Conservation (phyloP, 2,888 invertebrate species). For the Dioctria linearis region DNA sequence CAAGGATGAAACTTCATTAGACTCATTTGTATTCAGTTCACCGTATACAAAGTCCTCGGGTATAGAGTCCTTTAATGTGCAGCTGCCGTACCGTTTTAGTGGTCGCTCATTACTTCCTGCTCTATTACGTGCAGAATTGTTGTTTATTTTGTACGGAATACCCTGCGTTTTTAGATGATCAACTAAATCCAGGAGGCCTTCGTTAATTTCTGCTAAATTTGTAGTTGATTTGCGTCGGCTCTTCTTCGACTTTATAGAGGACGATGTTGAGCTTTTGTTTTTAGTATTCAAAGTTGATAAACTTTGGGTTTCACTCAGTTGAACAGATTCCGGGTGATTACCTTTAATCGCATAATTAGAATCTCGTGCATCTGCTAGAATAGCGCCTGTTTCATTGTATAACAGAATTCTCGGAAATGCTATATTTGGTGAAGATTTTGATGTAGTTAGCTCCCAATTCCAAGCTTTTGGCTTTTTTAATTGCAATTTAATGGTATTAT, state of each 20-base stretch:
- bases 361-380: slow-evolving; percentile 71
- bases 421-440: slow-evolving; percentile 74
- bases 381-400: slow-evolving; percentile 72
- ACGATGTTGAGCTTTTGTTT: not conserved
- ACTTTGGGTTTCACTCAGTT: slow-evolving; percentile 45
- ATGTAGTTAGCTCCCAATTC: slow-evolving; percentile 76
- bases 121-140: not conserved
- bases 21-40: slow-evolving; percentile 39
- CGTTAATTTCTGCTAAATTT: slow-evolving; percentile 52
- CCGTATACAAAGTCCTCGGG: slow-evolving; percentile 16
- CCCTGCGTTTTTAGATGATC: slow-evolving; percentile 55
- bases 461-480: slow-evolving; percentile 74
- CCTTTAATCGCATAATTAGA: slow-evolving; percentile 61
- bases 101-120: slow-evolving; percentile 43
- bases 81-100: slow-evolving; percentile 42
- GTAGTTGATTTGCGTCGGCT: slow-evolving; percentile 51
- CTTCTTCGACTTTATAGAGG: slow-evolving; percentile 35
- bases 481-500: slow-evolving; percentile 72
- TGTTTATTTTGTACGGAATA: slow-evolving; percentile 42
- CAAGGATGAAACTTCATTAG: slow-evolving; percentile 22
- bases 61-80: slow-evolving; percentile 26
- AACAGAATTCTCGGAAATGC: slow-evolving; percentile 73
- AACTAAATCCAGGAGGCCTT: slow-evolving; percentile 53
- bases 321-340: slow-evolving; percentile 44
- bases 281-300: slow-evolving; percentile 6